A percentile compares a stretch with the other conserved stretches of the same genome.
Evolutionary conservation across 2,113 vertebrate species (phyloP).

Genomic region (Spermophilus dauricus): DNA sequence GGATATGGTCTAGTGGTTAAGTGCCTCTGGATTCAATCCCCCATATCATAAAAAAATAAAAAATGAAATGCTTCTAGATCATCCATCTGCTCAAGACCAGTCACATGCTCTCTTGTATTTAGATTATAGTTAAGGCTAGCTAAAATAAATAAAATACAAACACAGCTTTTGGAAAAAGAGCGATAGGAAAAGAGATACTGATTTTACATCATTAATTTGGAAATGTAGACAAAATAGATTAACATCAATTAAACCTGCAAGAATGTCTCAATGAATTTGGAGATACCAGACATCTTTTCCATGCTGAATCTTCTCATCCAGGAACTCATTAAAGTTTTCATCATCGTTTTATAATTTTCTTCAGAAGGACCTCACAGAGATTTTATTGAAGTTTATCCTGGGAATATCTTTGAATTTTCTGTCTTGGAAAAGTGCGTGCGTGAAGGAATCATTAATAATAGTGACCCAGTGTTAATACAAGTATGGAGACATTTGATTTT

Average conservation of each 20-base stretch:
- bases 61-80: not conserved
- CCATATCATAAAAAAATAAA: too few relatives aligned
- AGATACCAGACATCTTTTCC: not conserved
- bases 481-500: not conserved
- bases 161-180: not conserved
- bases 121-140: not conserved
- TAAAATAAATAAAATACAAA: not conserved
- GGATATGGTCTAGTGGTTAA: too few relatives aligned
- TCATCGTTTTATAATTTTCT: not conserved
- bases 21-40: too few relatives aligned
- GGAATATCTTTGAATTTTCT: not conserved
- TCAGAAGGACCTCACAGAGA: not conserved
- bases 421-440: not conserved
- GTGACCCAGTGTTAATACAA: not conserved
- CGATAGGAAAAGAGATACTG: not conserved
- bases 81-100: not conserved
- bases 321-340: not conserved
- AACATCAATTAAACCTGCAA: not conserved
- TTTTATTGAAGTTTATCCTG: not conserved
- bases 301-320: not conserved
- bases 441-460: not conserved
- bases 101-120: fast-evolving
- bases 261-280: not conserved
- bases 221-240: not conserved
- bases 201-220: not conserved